Percentiles rank a stretch among this genome's conserved stretches.
phyloP scores from a whole-genome alignment of 2,888 invertebrate species.

The Ectobius pallidus region DNA sequence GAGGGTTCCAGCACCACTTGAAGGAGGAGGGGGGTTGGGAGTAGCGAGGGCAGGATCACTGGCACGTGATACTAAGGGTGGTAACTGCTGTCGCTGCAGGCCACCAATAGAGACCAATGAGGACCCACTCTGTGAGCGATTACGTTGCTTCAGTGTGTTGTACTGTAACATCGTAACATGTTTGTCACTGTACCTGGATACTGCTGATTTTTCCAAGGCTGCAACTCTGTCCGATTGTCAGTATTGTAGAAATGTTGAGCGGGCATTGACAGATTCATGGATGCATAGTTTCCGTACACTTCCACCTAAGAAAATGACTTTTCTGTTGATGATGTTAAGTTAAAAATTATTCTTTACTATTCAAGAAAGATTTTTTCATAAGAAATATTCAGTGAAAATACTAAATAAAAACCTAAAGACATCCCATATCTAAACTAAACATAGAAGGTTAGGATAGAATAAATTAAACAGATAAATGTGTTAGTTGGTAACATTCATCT shows the following conservation, averaged over 20 bases:
- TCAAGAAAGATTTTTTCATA: slow-evolving; percentile 1
- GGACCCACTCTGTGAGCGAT: slow-evolving; percentile 49
- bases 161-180: slow-evolving; percentile 28
- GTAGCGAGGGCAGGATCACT: slow-evolving; percentile 75
- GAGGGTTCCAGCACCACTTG: slow-evolving; percentile 69
- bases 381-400: too few relatives aligned
- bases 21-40: slow-evolving; percentile 47
- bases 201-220: slow-evolving; percentile 17
- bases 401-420: too few relatives aligned
- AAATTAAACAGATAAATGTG: too few relatives aligned
- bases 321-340: neutral
- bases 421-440: too few relatives aligned
- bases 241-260: neutral
- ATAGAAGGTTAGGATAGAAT: too few relatives aligned
- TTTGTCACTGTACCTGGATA: neutral
- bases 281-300: neutral
- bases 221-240: slow-evolving; percentile 17
- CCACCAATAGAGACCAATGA: neutral
- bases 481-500: too few relatives aligned
- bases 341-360: neutral
- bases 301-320: slow-evolving; percentile 10
- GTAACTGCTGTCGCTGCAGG: slow-evolving; percentile 53
- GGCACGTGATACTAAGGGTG: slow-evolving; percentile 73
- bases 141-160: slow-evolving; percentile 51
- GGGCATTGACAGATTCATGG: neutral